These are phyloP conservation scores for Ia io DNA, from an alignment of 2,113 vertebrate genomes.

Conservation along the genomic window DNA sequence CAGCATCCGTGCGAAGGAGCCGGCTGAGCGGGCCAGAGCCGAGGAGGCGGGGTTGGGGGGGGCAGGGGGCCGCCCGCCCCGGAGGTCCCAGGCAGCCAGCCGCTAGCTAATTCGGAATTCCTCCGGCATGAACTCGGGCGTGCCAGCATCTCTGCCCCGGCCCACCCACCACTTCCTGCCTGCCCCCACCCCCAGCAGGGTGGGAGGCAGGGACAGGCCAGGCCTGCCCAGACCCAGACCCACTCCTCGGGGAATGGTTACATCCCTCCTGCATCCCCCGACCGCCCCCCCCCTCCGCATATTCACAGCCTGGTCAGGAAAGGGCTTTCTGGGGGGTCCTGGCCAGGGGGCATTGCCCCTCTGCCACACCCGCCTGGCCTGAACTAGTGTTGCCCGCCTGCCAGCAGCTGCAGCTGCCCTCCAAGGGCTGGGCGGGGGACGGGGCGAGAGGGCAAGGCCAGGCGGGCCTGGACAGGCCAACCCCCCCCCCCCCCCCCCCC, in stretches of 20 bases:
- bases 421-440: neutral
- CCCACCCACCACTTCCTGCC: constrained; percentile 77
- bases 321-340: constrained; percentile 51
- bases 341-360: constrained; percentile 51
- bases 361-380: constrained; percentile 43
- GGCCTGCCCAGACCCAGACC: constrained; percentile 42
- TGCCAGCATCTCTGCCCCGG: constrained; percentile 73
- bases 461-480: neutral
- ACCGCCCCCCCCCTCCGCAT: neutral
- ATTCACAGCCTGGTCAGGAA: neutral
- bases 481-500: neutral
- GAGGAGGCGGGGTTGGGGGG: constrained; percentile 30
- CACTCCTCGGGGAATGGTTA: neutral
- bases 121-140: constrained; percentile 70
- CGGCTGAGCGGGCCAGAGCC: constrained; percentile 16
- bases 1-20: constrained; percentile 63
- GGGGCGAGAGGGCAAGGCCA: constrained; percentile 1
- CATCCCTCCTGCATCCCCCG: neutral
- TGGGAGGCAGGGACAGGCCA: constrained; percentile 33
- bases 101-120: constrained; percentile 77
- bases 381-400: neutral
- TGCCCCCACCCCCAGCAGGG: constrained; percentile 38
- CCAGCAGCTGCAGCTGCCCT: constrained; percentile 72
- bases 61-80: constrained; percentile 57
- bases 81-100: constrained; percentile 75